Evolutionary conservation across 2,113 vertebrate genomes (phyloP), one percentile per base, ranked within the genome.

Genomic region (Equus quagga): DNA sequence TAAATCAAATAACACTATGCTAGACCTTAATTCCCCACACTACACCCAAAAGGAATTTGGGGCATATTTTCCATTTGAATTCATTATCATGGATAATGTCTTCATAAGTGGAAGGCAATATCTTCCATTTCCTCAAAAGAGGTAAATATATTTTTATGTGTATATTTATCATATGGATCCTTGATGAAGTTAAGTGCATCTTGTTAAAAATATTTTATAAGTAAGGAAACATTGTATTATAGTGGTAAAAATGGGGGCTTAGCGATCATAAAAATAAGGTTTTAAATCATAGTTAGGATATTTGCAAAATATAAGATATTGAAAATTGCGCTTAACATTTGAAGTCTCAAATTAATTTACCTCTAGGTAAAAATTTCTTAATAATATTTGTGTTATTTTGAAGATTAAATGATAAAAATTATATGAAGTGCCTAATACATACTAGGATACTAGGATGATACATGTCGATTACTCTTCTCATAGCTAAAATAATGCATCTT

Each of bases 321-420:
- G n/a, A 82, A 76, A 85, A 58, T 65, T 82, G 8, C 69, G 67
- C 19, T 80, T 89, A 46, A 85, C 11, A 7, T 82, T 70, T 91
- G 70, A 76, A 87, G 91, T 85, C 1, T 91, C 51, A 91, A 82
- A 82, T 31, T 70, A 62, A 82, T 51, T 70, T 94, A 15, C 51
- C 85, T 19, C 65, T n/a, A 6, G 8, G 5, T 46, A 67, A 92
- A 95, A 64, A 41, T 69, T n/a, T 54, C 31, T 75, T n/a, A 41
- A 41, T 41, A 72, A 93, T 54, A 87, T 56, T 51, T 90, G 44
- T 28, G 13, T 44, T 86, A 51, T 44, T 86, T n/a, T 54, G 10
- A 80, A 82, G 8, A 80, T 64, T 95, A 87, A 86, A 86, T 87
- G 11, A 82, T 56, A 62, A 90, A 97, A 97, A 46, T 62, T 69